Base-by-base conservation (phyloP, 2,888 invertebrate species). In the Strigamia maritima region DNA sequence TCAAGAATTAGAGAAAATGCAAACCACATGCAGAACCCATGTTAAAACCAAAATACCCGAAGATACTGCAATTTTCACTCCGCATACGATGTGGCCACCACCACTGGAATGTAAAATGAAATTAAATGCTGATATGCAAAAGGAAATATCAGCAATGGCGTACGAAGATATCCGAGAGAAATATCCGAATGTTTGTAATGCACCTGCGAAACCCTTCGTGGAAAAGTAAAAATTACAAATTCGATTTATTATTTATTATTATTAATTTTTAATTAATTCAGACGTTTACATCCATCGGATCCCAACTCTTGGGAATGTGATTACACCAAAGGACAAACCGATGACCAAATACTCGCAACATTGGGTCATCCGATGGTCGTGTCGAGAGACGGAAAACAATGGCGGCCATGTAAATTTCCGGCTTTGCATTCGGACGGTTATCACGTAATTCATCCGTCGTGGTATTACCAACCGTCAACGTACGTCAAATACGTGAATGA, bases 401-500 rank as follows among this genome's bases (percentile, higher is more conserved):
- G 16, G 6, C 54, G 54, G 3, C 74, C 74, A 22, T 14, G 14
- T 74, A 2, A 16, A 19, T 24, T 28, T 16, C 74, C 74, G 22
- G 26, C 31, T 14, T 19, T 74, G 14, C 74, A 74, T 28, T 74
- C 74, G 3, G 74, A 74, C 22, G 74, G 74, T 22, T 22, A 12
- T 22, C 26, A 74, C 16, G 8, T 16, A 4, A 74, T 74, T 74
- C 31, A 74, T 74, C 74, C 74, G 6, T 74, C 74, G n/a, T 74
- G 74, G 74, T 74, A 74, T 74, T 74, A 74, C 31, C 74, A 74
- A 28, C 74, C 74, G 12, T 24, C 74, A 22, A 54, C 54, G 14
- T 54, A n/a, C 54, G 16, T 54, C 19, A 54, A 19, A 54, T 54
- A 54, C 19, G 16, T 10, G 4, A 54, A 54, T 16, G 8, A 14